Base-by-base conservation (phyloP, 2,113 vertebrate genomes). In the Pseudopodoces humilis region DNA sequence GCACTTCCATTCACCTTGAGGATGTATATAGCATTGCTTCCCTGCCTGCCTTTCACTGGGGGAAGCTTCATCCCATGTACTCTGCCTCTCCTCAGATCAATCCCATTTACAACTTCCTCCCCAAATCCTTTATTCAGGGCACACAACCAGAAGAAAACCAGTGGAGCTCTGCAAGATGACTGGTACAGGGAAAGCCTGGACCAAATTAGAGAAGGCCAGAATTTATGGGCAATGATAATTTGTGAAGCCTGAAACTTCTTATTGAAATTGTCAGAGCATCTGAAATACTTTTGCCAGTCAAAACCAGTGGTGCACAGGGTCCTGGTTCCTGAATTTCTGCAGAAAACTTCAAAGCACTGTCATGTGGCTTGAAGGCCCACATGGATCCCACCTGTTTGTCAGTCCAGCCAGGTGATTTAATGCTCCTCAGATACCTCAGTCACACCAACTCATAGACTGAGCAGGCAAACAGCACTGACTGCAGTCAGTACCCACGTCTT, bases 291-390 rank as follows among this genome's bases (percentile, higher is more conserved):
- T 49, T 67, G 19, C 43, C 27, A 24, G 11, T 37, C 62, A 71
- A 68, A 88, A 81, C 8, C 64, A 68, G 31, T 49, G 47, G 43
- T 21, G 17, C 25, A 39, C 16, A n/a, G 33, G 3, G 9, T 59
- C n/a, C 71, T n/a, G 35, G 9, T 60, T 81, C 72, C 83, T 23
- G 13, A 88, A 83, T 79, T 90, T 64, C 37, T 53, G 41, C 53
- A 77, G 60, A 88, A 90, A 70, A 59, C 47, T 86, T 93, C 88
- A 83, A 86, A 94, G 68, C 8, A 27, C 12, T 31, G 18, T 63
- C 39, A 77, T 0, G 1, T 30, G 59, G 9, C 63, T 83, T 3
- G 1, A 63, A 52, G 31, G 20, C 25, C 43, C 79, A 77, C 62
- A 49, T 53, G 58, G 25, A 69, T 60, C 13, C 58, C 81, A 85